These are phyloP conservation scores for Sebastes itinus DNA, from an alignment of 2,797 vertebrate species.

Conservation along the genomic window DNA sequence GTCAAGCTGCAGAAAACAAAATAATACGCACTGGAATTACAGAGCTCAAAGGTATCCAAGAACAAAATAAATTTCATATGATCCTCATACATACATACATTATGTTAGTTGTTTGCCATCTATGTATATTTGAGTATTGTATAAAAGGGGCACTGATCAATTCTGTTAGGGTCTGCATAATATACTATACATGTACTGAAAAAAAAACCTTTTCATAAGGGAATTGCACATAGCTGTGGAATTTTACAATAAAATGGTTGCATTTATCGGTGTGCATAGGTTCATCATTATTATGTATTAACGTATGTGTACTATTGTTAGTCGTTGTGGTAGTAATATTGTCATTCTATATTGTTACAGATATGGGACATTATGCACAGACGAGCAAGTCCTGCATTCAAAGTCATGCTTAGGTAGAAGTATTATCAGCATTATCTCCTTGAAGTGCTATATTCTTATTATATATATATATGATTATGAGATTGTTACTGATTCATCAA, in stretches of 20 bases:
- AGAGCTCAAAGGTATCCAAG: constrained; percentile 72
- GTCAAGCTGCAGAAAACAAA: constrained; percentile 65
- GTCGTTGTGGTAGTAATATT: not conserved
- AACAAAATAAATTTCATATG: constrained; percentile 64
- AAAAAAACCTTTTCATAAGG: constrained; percentile 89
- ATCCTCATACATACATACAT: constrained; percentile 68
- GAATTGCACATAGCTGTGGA: constrained; percentile 90
- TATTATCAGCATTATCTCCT: not conserved
- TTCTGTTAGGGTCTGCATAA: constrained; percentile 78
- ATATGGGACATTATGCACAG: not conserved
- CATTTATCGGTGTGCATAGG: constrained; percentile 70
- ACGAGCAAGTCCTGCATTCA: not conserved
- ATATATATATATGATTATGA: not conserved
- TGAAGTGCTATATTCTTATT: not conserved
- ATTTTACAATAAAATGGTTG: constrained; percentile 96
- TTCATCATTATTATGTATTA: constrained; percentile 27
- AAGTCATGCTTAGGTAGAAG: not conserved
- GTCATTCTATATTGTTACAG: not conserved
- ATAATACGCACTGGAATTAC: constrained; percentile 64
- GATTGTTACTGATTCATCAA: not conserved
- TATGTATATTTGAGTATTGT: constrained; percentile 83
- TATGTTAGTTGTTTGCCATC: constrained; percentile 78
- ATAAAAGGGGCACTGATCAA: constrained; percentile 80
- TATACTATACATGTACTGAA: constrained; percentile 83
- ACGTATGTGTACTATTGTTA: not conserved